Base-by-base conservation (phyloP, 2,797 vertebrate species). In the Eleutherodactylus coqui region DNA sequence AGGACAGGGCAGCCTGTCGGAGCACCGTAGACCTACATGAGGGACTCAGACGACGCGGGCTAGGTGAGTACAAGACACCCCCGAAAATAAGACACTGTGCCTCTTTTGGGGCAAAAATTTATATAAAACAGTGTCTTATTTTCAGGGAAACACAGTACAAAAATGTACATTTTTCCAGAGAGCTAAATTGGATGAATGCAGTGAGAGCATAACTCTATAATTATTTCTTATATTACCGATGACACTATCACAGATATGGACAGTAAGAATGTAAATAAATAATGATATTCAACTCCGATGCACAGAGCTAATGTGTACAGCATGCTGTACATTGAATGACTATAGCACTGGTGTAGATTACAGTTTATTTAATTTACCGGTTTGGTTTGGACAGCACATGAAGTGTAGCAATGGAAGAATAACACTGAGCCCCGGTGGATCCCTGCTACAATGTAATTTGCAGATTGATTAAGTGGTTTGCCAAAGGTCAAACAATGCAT, bases 401-500 rank as follows among this genome's bases (percentile, higher is more conserved):
- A 47, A 38, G 60, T 51, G 55, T 47, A 77, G 70, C 53, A 83
- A 75, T 36, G 60, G 47, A 38, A 43, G 13, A 32, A 53, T 49
- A 67, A 51, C 75, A 29, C 29, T 32, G 36, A 55, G 45, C 62
- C 75, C 36, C 14, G 38, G 34, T 43, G 60, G 83, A 67, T 85
- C 60, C 36, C 45, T 7, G 83, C 75, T 78, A 67, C 83, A 85
- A 79, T 85, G 49, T 70, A 41, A 85, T 85, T 85, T 78, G 49
- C 83, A 85, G 83, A 79, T 55, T 85, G 78, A 81, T 87, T 47
- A 83, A 83, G 75, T 83, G 64, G 7, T 69, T 84, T 84, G 75
- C 81, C 82, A 84, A 79, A 87, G 75, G 82, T 87, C 86, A 79
- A 29, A 87, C 86, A 84, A 79, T 79, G 76, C 81, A 79, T 73